Conservation (phyloP, 2,797 vertebrate genomes). For the Smutsia gigantea region DNA sequence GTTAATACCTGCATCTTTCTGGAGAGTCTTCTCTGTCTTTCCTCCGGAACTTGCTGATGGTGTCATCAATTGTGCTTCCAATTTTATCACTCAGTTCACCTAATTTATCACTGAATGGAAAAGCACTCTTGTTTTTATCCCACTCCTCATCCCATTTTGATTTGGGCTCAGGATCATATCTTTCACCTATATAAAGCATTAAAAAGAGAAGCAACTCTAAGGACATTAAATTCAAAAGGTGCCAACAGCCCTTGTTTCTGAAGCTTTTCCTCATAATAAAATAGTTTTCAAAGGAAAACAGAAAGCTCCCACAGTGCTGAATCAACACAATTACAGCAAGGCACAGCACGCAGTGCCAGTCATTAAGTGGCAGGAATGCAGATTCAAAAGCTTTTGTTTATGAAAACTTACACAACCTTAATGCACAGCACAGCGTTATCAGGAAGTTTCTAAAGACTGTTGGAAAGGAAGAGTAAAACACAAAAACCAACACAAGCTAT, state of each 20-base stretch:
- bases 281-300: constrained; percentile 76
- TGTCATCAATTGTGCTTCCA: constrained; percentile 98
- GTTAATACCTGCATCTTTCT: constrained; percentile 94
- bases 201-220: constrained; percentile 75
- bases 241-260: constrained; percentile 55
- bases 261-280: constrained; percentile 64
- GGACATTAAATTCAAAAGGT: constrained; percentile 45
- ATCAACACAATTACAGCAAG: constrained; percentile 71
- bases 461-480: constrained; percentile 63
- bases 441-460: constrained; percentile 23
- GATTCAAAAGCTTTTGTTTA: constrained; percentile 77
- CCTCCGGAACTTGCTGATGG: constrained; percentile 97
- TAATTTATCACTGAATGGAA: constrained; percentile 97
- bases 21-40: constrained; percentile 98
- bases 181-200: constrained; percentile 89
- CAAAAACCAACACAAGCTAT: constrained; percentile 47
- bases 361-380: constrained; percentile 78
- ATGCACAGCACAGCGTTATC: constrained; percentile 26
- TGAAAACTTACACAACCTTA: constrained; percentile 54
- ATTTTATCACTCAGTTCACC: constrained; percentile 98
- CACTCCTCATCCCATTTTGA: constrained; percentile 98
- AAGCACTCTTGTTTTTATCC: constrained; percentile 95
- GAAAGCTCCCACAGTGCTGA: constrained; percentile 74
- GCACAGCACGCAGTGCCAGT: constrained; percentile 74
- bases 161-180: constrained; percentile 92